Base-by-base conservation (phyloP, 2,888 invertebrate species). In the Dasysyrphus tricinctus region DNA sequence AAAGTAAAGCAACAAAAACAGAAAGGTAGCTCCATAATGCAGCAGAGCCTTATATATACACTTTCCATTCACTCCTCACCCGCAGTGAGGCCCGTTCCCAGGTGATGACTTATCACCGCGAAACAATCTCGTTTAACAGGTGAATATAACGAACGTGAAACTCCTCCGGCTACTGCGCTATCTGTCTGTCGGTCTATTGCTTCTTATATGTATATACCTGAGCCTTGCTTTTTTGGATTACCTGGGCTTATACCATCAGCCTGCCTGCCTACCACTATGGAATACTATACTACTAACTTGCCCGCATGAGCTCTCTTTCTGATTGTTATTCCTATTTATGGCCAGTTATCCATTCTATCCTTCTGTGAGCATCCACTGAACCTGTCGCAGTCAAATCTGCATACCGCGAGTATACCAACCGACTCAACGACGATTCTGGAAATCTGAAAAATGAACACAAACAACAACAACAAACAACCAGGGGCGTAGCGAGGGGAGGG, bases 311-410 rank as follows among this genome's bases (percentile, higher is more conserved):
- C 75, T 82, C 86, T 78, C 79, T 78, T 82, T 82, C 82, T 79
- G 82, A 86, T 86, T 86, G 82, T 86, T 86, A 82, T 86, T 86
- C 82, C 86, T 86, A 86, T 86, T 86, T 86, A 86, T 86, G 86
- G 82, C 78, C 78, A 78, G 82, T 82, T 86, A 86, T 65, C 78
- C 78, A 72, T 86, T 86, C 78, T 82, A 86, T 86, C 82, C 78
- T 67, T 24, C 39, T 29, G 74, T 42, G 78, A 78, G 63, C 78
- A 79, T 86, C 86, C 79, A 75, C 74, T 54, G 54, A 44, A 86
- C 86, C 86, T 86, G 86, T 86, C 82, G 86, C 86, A 78, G 42
- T 74, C 74, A 72, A 79, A 86, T 86, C 86, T 86, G 82, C 86
- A 86, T 86, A 82, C 79, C 49, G 65, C 61, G 51, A 39, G 12